Base-by-base conservation (phyloP, 2,888 invertebrate genomes). In the Morpho achilles region DNA sequence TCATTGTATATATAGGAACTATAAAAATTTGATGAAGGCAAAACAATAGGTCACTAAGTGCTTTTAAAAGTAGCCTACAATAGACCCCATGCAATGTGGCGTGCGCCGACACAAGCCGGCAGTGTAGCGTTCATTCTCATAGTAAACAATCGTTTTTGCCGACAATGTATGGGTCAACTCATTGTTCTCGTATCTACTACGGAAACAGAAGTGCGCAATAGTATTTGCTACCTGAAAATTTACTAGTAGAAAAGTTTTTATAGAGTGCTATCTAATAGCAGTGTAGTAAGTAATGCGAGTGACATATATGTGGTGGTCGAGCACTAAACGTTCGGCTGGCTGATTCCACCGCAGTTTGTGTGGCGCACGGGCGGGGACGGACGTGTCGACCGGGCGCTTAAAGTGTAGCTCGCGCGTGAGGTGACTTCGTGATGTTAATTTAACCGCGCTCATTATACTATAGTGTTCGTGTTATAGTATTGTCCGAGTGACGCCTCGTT, bases 401-500 rank as follows among this genome's bases (percentile, higher is more conserved):
- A 16, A 50, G 53, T 73, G 76, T 51, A 46, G 39, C 73, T 71
- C 80, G 82, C 81, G 84, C 76, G 80, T 82, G 78, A 71, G 69
- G 74, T 74, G 73, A 67, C 68, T 70, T 74, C 76, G 76, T 77
- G 76, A 77, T 77, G 76, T 76, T 72, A 71, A 75, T 76, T 73
- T 76, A 70, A 75, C 80, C 81, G 82, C 82, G 87, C 89, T 87
- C 88, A 80, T 80, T 83, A 76, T 86, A 87, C 89, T 89, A 88
- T 89, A 88, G 76, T 76, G 72, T 73, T 71, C 70, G 77, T 75
- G 72, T 81, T 88, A 89, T 90, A 89, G 89, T 89, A 84, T 84
- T 78, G 82, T 76, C 76, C 80, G 84, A 87, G 88, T 85, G 88
- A 80, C 81, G 76, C 78, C 76, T 76, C 75, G 71, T 73, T 75